Percentiles rank a stretch among this genome's conserved stretches.
phyloP scores from a whole-genome alignment of 2,797 vertebrate species.

The Micromesistius poutassou region DNA sequence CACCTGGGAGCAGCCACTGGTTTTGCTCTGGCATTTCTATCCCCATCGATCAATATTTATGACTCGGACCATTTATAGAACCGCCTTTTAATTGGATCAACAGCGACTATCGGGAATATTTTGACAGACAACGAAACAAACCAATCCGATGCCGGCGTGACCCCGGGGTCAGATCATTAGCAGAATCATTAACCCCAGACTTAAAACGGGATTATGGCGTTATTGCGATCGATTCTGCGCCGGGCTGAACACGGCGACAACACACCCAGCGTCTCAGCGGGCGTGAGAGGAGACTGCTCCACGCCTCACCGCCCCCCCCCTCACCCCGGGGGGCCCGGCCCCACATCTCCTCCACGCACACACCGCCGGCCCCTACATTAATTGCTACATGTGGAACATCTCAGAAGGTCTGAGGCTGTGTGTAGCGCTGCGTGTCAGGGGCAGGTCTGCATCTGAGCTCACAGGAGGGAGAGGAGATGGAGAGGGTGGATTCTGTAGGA shows the following conservation, averaged over 20 bases:
- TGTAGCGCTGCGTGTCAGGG: too few relatives aligned
- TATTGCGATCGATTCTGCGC: background rate
- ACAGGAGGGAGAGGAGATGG: too few relatives aligned
- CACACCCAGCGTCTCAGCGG: background rate
- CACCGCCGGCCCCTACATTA: background rate
- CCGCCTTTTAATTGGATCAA: background rate
- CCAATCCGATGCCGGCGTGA: background rate
- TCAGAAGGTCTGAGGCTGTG: background rate
- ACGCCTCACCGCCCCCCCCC: background rate
- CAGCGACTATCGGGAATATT: background rate
- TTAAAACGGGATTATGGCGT: background rate
- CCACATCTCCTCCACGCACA: background rate
- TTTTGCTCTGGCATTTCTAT: background rate
- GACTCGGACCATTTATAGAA: background rate
- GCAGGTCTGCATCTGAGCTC: background rate
- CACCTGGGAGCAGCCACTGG: background rate
- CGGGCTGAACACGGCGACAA: background rate
- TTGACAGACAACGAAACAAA: background rate
- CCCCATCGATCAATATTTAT: background rate
- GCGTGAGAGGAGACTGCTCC: background rate
- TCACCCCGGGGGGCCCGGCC: background rate
- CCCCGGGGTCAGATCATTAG: background rate
- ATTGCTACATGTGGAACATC: background rate
- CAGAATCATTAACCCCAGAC: background rate
- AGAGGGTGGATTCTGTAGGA: too few relatives aligned